These are phyloP conservation scores for Hystrix cristata DNA, from an alignment of 2,113 vertebrate genomes.

Conservation along the genomic window DNA sequence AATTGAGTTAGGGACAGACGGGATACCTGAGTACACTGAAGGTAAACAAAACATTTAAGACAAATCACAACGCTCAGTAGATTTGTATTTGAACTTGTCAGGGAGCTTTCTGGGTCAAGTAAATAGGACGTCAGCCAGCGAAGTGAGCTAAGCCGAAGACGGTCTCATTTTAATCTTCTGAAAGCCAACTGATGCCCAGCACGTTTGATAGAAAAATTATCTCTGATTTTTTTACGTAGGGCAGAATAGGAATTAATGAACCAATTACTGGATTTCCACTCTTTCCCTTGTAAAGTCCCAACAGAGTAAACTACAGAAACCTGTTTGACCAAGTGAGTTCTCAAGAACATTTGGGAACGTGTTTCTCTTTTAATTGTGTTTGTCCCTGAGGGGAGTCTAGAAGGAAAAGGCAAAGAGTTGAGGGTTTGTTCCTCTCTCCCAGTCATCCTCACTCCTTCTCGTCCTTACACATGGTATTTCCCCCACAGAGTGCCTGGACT, in stretches of 20 bases:
- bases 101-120: neutral
- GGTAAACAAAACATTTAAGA: neutral
- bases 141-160: neutral
- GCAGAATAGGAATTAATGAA: neutral
- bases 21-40: neutral
- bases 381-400: neutral
- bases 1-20: constrained; percentile 8
- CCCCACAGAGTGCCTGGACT: constrained; percentile 88
- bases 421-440: constrained; percentile 30
- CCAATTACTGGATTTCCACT: neutral
- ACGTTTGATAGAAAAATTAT: neutral
- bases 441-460: neutral
- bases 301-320: neutral
- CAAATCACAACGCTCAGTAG: neutral
- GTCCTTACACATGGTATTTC: constrained; percentile 72
- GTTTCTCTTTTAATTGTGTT: constrained; percentile 35
- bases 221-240: neutral
- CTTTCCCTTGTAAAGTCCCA: neutral
- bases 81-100: neutral
- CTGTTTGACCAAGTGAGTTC: neutral
- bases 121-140: neutral
- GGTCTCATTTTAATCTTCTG: neutral
- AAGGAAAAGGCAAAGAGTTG: constrained; percentile 33
- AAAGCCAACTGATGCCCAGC: neutral
- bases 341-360: constrained; percentile 4